These are phyloP conservation scores for Eupithecia inturbata DNA, from an alignment of 2,888 invertebrate species.

Conservation along the genomic window DNA sequence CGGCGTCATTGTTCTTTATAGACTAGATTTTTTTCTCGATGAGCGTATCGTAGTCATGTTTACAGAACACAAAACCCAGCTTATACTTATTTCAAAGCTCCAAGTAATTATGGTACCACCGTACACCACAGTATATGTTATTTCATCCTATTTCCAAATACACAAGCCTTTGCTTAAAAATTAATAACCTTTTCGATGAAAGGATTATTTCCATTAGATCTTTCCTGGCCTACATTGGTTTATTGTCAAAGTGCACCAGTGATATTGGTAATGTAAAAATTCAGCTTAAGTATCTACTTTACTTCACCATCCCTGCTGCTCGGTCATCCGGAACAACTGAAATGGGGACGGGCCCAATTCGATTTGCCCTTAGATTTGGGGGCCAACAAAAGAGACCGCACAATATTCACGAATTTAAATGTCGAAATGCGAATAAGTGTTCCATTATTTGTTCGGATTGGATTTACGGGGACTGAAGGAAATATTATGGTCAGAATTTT, in stretches of 20 bases:
- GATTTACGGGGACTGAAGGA: slow-evolving; percentile 14
- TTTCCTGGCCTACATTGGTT: neutral
- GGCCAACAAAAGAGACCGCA: slow-evolving; percentile 16
- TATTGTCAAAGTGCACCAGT: no score
- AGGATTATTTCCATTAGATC: neutral
- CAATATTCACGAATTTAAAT: slow-evolving; percentile 19
- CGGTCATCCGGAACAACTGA: slow-evolving; percentile 19
- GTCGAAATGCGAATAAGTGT: slow-evolving; percentile 29
- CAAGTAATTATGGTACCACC: neutral
- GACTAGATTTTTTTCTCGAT: no score
- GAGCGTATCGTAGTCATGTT: neutral
- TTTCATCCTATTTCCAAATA: neutral
- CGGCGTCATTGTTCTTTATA: no score
- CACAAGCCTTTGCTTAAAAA: neutral
- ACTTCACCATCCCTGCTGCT: no score
- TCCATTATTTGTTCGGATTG: slow-evolving; percentile 30
- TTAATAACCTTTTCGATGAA: neutral
- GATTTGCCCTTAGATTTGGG: slow-evolving; percentile 26
- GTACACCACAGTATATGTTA: no score
- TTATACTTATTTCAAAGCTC: neutral
- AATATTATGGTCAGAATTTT: slow-evolving; percentile 1
- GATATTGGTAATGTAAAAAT: no score
- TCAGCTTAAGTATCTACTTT: no score
- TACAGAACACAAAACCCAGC: neutral
- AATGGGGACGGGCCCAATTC: slow-evolving; percentile 19